phyloP scores from a whole-genome alignment of 2,113 vertebrate genomes.

The Thomomys bottae region DNA sequence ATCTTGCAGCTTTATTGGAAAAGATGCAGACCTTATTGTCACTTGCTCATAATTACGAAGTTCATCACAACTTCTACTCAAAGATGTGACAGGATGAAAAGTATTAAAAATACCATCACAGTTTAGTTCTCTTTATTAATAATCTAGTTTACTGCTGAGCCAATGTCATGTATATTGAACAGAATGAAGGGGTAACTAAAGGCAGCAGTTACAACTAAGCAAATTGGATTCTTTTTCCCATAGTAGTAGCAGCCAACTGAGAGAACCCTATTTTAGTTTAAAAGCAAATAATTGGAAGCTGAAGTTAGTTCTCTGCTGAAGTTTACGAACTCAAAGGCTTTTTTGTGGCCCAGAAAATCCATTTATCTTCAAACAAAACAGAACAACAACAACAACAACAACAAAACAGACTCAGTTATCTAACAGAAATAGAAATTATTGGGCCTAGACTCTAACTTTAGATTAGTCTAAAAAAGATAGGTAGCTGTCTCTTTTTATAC shows the following conservation, averaged over 20 bases:
- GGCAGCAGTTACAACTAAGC: not conserved
- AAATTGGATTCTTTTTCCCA: conserved; percentile 12
- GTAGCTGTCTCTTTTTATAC: not conserved
- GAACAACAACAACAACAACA: no score
- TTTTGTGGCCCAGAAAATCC: not conserved
- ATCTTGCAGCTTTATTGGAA: conserved; percentile 35
- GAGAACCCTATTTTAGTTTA: conserved; percentile 4
- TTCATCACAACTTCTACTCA: not conserved
- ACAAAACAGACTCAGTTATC: not conserved
- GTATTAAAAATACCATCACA: not conserved
- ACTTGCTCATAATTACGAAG: not conserved
- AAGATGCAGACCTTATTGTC: conserved; percentile 28
- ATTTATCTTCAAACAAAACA: not conserved
- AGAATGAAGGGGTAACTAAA: conserved; percentile 17
- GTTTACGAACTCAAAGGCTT: not conserved
- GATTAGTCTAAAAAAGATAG: not conserved
- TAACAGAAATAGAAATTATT: not conserved
- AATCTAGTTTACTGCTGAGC: not conserved
- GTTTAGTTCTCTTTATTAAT: conserved; percentile 8
- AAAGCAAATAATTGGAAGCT: not conserved
- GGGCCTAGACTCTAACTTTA: not conserved
- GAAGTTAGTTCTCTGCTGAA: not conserved
- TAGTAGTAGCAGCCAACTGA: not conserved
- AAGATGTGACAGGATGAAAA: conserved; percentile 25
- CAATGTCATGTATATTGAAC: not conserved